Base-by-base conservation (phyloP, 1,140 invertebrate species). In the Drosophila tani region DNA sequence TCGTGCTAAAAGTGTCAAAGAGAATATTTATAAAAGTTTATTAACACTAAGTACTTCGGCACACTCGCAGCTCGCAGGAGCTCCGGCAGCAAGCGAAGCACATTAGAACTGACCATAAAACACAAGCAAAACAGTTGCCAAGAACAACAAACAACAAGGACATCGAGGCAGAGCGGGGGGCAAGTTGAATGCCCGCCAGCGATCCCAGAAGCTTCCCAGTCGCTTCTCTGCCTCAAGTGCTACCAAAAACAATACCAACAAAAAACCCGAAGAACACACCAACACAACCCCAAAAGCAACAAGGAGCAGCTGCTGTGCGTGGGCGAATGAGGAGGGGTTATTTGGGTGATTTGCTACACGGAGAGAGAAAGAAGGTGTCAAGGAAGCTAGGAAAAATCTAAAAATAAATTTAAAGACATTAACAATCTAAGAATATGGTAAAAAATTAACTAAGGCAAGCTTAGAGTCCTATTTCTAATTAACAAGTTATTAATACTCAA, bases 1-100 rank as follows among this genome's bases (percentile, higher is more conserved):
- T 91, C 79, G 85, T 90, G 86, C 85, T 90, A 91, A 90, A 90
- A 90, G 85, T 90, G 85, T 90, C 85, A 90, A 90, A 90, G 85
- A 85, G 86, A 91, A 90, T 90, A 90, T 90, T 90, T 91, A 85
- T 82, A 91, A 91, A 90, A 90, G 85, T 90, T 90, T 90, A 90
- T 90, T 90, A 90, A 90, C 85, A 85, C 79, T 91, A 90, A 90
- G 85, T 90, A 90, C 85, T 91, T 73, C 27, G 46, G 43, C 55
- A 62, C 76, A 55, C 75, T 68, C 50, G 68, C 50, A 50, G 62
- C 40, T 46, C 68, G n/a, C 73, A 32, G 40, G n/a, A 40, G 14
- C 35, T 27, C 46, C 40, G 27, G 63, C 55, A 68, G 38, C 27
- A 24, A 27, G 49, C 43, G 38, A 65, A 50, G 68, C 69, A 84